Evolutionary conservation across 1,140 invertebrate genomes (phyloP), one percentile per base, ranked within the genome.

Genomic region (Sinella curviseta): DNA sequence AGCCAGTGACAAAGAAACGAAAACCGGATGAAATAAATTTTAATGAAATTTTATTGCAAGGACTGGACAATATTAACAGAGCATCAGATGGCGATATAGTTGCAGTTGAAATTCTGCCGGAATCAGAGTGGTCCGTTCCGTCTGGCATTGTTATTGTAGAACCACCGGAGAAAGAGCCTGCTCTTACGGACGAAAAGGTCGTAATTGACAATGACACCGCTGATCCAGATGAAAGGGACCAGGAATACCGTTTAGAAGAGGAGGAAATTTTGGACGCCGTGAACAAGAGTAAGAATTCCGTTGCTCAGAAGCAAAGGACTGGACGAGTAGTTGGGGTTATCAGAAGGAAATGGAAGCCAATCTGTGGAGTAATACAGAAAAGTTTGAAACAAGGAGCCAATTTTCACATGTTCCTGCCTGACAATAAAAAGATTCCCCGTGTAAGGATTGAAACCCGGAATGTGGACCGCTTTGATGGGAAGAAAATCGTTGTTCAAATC

Each of bases 11-110:
- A 34, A 28, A 48, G 26, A 1, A 24, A 14, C 77, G 39, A 60
- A 74, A 74, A 26, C 31, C 67, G 35, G 79, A 77, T 1, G 77
- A 76, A 57, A 57, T 80, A 17, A 36, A 24, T 4, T 28, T 24
- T 8, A 74, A 74, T 77, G 81, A 84, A 77, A 77, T 98, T 77
- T 88, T 98, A 20, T 88, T 99, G 39, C 96, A 97, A 92, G 97
- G 97, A 12, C 89, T 93, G 77, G 89, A 90, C 77, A 91, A 94
- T 79, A 89, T 98, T 33, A 99, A 99, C 87, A 90, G 98, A 77
- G 95, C 96, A n/a, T 92, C 99, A 1, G 94, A 99, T 87, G 97
- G 96, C 33, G 98, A 99, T 87, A 89, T 93, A 78, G 97, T 99
- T 17, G 97, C 95, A 16, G 87, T 99, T 78, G 92, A 98, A 88